Evolutionary conservation across 2,888 invertebrate species (phyloP), one percentile per base, ranked within the genome.

Genomic region (Ptychoptera contaminata): DNA sequence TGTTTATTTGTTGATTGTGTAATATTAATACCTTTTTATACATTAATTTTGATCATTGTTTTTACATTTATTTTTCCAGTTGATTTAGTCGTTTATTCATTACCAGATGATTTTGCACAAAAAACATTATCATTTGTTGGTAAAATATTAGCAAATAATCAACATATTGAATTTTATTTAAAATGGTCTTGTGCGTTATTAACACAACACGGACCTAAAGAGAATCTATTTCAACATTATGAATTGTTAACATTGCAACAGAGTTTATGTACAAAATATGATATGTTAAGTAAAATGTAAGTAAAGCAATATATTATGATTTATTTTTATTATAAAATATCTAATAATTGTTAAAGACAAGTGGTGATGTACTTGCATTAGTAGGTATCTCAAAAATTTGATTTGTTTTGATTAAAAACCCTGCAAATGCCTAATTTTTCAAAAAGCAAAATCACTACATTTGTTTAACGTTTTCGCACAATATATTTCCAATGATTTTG

Each of bases 141-240:
- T 0, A 71, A 72, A 2, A 73, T 80, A 41, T 60, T 96, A 16
- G 90, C 87, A 53, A 71, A 71, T 31, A 82, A 88, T 2, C 71
- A 76, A 0, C 94, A 96, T 58, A 58, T 97, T 37, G 88, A 96
- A 56, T 93, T 90, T 58, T 86, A 96, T 58, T 67, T 93, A 34
- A 65, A 74, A 38, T 94, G 93, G 93, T 69, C 79, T 35, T 74
- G 78, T 52, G 65, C 68, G 12, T 60, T 91, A 2, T 61, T 94
- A 34, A 77, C 75, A 0, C 61, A 65, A 32, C 79, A 81, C 57
- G 79, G 80, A 8, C 70, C 74, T 62, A 72, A 48, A 60, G 68
- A 60, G 51, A 71, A 50, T 62, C 72, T 55, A 66, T 77, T 57
- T 71, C 80, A 48, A 69, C 79, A 65, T 72, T 79, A 35, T 16